These are phyloP conservation scores for Anguilla pacifica DNA, from an alignment of 2,797 vertebrate species.

Conservation along the genomic window DNA sequence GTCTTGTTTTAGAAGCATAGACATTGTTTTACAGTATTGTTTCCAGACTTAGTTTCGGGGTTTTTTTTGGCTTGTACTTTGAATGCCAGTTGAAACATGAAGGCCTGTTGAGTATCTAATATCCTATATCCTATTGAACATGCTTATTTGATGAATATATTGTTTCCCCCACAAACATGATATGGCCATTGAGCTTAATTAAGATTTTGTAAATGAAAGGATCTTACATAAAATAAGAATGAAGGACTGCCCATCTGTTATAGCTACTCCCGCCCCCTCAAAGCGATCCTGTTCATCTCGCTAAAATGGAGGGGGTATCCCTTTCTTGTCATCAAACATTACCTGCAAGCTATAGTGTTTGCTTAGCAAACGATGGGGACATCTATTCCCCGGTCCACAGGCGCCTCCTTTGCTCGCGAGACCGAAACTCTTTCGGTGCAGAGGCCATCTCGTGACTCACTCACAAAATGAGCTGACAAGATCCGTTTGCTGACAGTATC, in stretches of 20 bases:
- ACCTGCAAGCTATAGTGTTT: neutral
- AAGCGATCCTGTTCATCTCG: too few relatives aligned
- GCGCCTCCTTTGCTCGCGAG: neutral
- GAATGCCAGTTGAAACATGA: neutral
- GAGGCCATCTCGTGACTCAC: neutral
- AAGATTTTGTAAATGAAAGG: neutral
- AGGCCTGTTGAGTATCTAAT: neutral
- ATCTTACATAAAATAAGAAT: neutral
- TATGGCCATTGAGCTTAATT: neutral
- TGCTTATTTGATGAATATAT: neutral
- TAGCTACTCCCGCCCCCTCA: neutral
- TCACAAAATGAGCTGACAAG: neutral
- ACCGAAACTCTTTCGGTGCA: neutral
- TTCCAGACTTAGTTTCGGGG: neutral
- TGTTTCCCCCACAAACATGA: neutral
- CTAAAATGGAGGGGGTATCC: neutral
- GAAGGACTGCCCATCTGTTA: neutral
- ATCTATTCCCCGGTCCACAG: neutral
- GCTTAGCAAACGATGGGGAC: neutral
- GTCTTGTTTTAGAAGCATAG: neutral
- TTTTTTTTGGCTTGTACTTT: neutral
- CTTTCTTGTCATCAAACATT: neutral
- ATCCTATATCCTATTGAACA: neutral
- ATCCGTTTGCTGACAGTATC: slow-evolving; percentile 14
- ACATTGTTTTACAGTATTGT: neutral